Percentiles rank a stretch among this genome's conserved stretches.
Conservation (phyloP, 2,797 vertebrate species). For the Sparidentex hasta region DNA sequence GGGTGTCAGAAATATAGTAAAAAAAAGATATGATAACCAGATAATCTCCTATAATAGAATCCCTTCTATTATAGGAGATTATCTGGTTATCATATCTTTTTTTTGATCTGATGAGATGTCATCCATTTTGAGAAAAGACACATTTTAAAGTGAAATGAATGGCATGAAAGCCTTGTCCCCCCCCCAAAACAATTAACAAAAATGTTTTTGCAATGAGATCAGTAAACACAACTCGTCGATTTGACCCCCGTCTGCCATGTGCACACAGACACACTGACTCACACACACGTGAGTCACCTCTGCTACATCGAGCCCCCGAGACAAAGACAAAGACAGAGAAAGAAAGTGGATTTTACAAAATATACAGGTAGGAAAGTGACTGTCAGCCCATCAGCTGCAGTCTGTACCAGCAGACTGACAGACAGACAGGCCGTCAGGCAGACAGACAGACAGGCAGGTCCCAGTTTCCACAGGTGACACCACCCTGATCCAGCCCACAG, state of each 20-base stretch:
- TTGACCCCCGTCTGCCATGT: constrained; percentile 30
- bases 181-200: not conserved
- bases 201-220: not conserved
- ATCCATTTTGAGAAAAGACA: not conserved
- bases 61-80: too few relatives aligned
- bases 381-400: constrained; percentile 42
- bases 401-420: constrained; percentile 83
- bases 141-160: not conserved
- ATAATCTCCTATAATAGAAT: not conserved
- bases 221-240: not conserved
- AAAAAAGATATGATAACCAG: too few relatives aligned
- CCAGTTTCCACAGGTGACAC: constrained; percentile 29
- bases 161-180: too few relatives aligned
- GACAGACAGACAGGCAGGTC: constrained; percentile 7
- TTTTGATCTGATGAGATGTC: too few relatives aligned
- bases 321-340: constrained; percentile 40
- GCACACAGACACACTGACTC: constrained; percentile 27
- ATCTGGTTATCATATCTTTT: too few relatives aligned
- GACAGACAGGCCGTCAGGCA: constrained; percentile 19
- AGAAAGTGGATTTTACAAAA: constrained; percentile 64
- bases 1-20: too few relatives aligned
- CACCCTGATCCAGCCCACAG: constrained; percentile 20
- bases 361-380: constrained; percentile 53
- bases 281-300: constrained; percentile 47
- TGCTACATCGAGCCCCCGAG: constrained; percentile 66